These are phyloP conservation scores for Antennarius maculatus DNA, from an alignment of 2,797 vertebrate genomes.

Conservation along the genomic window DNA sequence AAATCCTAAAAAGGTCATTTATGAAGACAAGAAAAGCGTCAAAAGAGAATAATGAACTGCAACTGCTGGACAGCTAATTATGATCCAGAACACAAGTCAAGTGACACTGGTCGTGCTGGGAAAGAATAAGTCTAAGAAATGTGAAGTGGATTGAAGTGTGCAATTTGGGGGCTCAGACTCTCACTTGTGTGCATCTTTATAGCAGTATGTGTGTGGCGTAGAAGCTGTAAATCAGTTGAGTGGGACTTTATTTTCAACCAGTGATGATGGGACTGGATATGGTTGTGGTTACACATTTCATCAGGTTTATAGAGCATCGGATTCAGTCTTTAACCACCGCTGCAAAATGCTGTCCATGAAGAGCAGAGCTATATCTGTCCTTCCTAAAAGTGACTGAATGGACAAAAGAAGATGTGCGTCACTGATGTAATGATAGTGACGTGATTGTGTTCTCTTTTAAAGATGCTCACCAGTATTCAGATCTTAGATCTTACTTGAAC, in stretches of 20 bases:
- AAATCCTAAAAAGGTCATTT: constrained; percentile 49
- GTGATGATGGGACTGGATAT: constrained; percentile 27
- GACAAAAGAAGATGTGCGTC: too few species aligned
- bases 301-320: constrained; percentile 29
- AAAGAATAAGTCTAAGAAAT: constrained; percentile 45
- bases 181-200: constrained; percentile 63
- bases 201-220: constrained; percentile 53
- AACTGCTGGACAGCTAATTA: constrained; percentile 61
- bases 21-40: constrained; percentile 43
- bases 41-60: constrained; percentile 21
- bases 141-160: constrained; percentile 51
- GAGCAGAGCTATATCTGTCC: background rate
- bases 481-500: too few species aligned
- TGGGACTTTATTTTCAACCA: constrained; percentile 61
- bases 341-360: background rate
- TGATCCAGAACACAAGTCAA: constrained; percentile 55
- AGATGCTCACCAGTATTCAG: too few species aligned
- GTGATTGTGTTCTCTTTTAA: too few species aligned
- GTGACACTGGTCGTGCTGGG: constrained; percentile 29
- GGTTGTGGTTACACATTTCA: constrained; percentile 36
- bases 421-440: too few species aligned
- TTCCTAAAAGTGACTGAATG: too few species aligned
- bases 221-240: constrained; percentile 65
- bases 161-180: constrained; percentile 57
- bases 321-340: constrained; percentile 20